Evolutionary conservation across 2,797 vertebrate species (phyloP), one percentile per base, ranked within the genome.

Genomic region (Sus cebifrons): DNA sequence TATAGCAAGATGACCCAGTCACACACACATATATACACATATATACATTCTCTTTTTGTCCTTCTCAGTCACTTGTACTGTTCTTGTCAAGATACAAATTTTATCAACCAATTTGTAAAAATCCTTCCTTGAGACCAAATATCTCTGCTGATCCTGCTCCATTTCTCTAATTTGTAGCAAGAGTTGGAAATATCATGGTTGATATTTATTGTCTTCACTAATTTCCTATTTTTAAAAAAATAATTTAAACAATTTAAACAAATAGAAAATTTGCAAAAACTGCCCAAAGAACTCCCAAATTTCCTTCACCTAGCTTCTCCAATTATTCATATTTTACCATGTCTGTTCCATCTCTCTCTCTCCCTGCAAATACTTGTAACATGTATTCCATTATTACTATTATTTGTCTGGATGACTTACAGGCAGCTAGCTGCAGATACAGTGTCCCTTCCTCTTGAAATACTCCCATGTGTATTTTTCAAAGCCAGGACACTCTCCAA

Each of bases 201-300:
- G 36, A 4, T 74, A 73, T 86, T 86, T 83, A 29, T 29, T 93
- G 23, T 65, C 78, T 79, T 93, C 6, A 54, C 40, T 68, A 64
- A 64, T 75, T 93, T 86, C 9, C 5, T n/a, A 65, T 40, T 83
- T 86, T 54, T 83, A 56, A 56, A 56, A 49, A 49, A 18, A 56
- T 44, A 88, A 79, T 87, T 74, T 49, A 89, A 83, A 10, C 13
- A 75, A 87, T 68, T 87, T 87, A 92, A 89, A 56, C 15, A 56
- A 89, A 73, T 62, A 82, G 29, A 86, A 75, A 58, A 58, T 52
- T 70, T 93, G 18, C 83, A 81, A 68, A 29, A 77, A 58, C 3
- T 78, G 3, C 11, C 77, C 18, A 86, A 78, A 73, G 52, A 92
- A 83, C n/a, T 71, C 20, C 6, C 6, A 11, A 58, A 83, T 91